phyloP scores from a whole-genome alignment of 1,140 invertebrate species.

The Venustaconcha ellipsiformis region DNA sequence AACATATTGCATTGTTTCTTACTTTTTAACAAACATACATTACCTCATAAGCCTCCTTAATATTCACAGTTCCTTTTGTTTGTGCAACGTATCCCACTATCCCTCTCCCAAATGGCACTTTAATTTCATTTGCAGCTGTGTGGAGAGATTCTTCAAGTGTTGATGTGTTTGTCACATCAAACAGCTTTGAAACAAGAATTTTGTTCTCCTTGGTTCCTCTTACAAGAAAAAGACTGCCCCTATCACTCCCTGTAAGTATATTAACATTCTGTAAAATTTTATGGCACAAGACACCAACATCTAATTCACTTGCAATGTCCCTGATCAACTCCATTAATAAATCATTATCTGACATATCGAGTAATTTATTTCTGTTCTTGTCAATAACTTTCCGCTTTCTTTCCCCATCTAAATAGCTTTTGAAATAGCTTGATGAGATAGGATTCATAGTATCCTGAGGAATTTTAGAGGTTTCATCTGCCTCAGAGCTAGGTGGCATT shows the following conservation, averaged over 20 bases:
- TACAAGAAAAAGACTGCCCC: constrained; percentile 94
- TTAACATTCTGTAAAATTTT: constrained; percentile 97
- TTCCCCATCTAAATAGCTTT: constrained; percentile 59
- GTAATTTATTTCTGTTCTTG: constrained; percentile 45
- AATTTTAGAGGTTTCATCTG: constrained; percentile 9
- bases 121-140: constrained; percentile 59
- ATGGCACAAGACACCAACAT: constrained; percentile 92
- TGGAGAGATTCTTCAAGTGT: constrained; percentile 82
- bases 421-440: constrained; percentile 60
- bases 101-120: constrained; percentile 79
- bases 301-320: constrained; percentile 96
- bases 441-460: constrained; percentile 47
- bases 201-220: constrained; percentile 73
- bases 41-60: constrained; percentile 95
- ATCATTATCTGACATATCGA: constrained; percentile 89
- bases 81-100: constrained; percentile 95
- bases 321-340: constrained; percentile 96
- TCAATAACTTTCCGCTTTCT: constrained; percentile 35
- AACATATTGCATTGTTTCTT: no score
- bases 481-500: background rate
- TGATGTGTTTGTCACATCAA: constrained; percentile 79
- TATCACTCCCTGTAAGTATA: constrained; percentile 89
- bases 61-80: constrained; percentile 92
- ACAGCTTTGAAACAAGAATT: constrained; percentile 91
- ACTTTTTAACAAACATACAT: constrained; percentile 38